Base-by-base conservation (phyloP, 2,888 invertebrate genomes). In the Ormyrus rosae region DNA sequence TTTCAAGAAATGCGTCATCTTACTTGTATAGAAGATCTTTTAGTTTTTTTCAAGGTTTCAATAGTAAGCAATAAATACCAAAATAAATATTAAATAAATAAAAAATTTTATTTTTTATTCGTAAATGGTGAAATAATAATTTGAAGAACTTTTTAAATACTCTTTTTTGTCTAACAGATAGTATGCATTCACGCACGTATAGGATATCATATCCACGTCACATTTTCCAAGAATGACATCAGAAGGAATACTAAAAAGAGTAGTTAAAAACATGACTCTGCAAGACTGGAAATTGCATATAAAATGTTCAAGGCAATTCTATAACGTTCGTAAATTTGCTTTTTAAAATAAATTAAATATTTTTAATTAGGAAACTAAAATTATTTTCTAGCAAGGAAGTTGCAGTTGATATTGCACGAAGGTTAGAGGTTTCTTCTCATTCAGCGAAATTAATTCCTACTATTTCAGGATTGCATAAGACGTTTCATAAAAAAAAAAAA, bases 1-100 rank as follows among this genome's bases (percentile, higher is more conserved):
- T 60, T 79, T 73, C 55, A 72, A 79, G 6, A 72, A 81, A 48
- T 72, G 71, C 76, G 72, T 72, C 69, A 74, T 77, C 68, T 76
- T 9, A 4, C 55, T 56, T 48, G 4, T 7, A n/a, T 7, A 61
- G 45, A 61, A 71, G 71, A 80, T 45, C 77, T 80, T 60, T 71
- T 71, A 48, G 60, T 67, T 6, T 3, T 5, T 10, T 69, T 34
- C 77, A 71, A 61, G 61, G 67, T 61, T 48, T 64, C 8, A 69
- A 61, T 45, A 71, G 76, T 76, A 13, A 55, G 72, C 75, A 50
- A 73, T 53, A 53, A 73, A 56, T 73, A 34, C 65, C 56, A 61
- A 13, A 72, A 80, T 11, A 13, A n/a, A 69, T 34, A 50, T 74
- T 48, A 8, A 56, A 45, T 9, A 51, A 67, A 50, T 50, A 51